Conservation (phyloP, 2,888 invertebrate genomes). For the Mamestra brassicae region DNA sequence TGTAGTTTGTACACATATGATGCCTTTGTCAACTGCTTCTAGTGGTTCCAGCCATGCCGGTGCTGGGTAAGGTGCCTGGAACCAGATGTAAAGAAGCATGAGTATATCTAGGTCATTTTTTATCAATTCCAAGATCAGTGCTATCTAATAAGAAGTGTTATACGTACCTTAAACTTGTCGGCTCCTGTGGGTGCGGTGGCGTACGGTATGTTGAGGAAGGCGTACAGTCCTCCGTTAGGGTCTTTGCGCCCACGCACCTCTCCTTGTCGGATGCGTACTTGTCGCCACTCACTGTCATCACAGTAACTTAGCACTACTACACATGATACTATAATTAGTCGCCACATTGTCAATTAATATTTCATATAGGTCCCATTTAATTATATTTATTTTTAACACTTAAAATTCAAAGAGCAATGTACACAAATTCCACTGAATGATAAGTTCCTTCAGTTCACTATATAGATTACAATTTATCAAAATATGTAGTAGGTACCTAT, state of each 20-base stretch:
- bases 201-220: slow-evolving; percentile 76
- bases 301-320: slow-evolving; percentile 23
- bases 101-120: neutral
- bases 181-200: slow-evolving; percentile 74
- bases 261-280: slow-evolving; percentile 71
- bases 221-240: slow-evolving; percentile 65
- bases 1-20: slow-evolving; percentile 69
- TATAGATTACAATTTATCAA: slow-evolving; percentile 17
- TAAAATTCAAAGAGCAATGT: neutral
- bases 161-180: slow-evolving; percentile 72
- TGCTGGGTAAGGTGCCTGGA: slow-evolving; percentile 74
- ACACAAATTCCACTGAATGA: slow-evolving; percentile 1
- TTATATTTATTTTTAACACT: neutral
- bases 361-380: neutral
- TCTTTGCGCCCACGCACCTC: slow-evolving; percentile 73
- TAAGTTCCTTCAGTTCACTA: neutral
- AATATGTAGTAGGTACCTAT: neutral
- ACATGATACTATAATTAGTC: slow-evolving; percentile 31
- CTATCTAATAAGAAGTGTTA: too few relatives aligned
- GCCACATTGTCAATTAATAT: slow-evolving; percentile 25
- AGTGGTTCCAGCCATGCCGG: slow-evolving; percentile 69
- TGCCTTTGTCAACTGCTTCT: slow-evolving; percentile 65
- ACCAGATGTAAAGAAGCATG: slow-evolving; percentile 14
- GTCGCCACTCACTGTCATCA: slow-evolving; percentile 54
- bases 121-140: neutral